A percentile compares a stretch with the other conserved stretches of the same genome.
phyloP scores from a whole-genome alignment of 2,797 vertebrate species.

The Sebastes iracundus region DNA sequence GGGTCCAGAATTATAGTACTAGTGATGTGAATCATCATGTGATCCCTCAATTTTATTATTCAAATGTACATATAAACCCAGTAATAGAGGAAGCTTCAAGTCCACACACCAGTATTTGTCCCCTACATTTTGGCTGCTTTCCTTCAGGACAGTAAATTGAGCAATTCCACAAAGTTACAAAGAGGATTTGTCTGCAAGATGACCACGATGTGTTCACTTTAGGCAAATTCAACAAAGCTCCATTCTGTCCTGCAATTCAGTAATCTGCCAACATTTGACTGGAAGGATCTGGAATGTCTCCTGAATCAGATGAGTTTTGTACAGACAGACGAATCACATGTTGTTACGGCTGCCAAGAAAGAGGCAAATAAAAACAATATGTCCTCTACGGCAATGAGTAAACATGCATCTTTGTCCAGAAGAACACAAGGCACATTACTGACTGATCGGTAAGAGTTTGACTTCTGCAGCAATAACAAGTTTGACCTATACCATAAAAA shows the following conservation, averaged over 20 bases:
- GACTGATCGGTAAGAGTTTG: not conserved
- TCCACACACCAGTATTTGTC: not conserved
- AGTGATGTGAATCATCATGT: not conserved
- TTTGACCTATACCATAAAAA: not conserved
- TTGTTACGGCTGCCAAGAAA: constrained; percentile 20
- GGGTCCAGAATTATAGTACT: not conserved
- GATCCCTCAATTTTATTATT: not conserved
- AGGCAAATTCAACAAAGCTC: constrained; percentile 37
- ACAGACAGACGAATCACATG: constrained; percentile 50
- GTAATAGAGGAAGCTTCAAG: not conserved
- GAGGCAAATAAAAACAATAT: constrained; percentile 3
- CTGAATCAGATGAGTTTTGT: constrained; percentile 41
- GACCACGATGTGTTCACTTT: constrained; percentile 6
- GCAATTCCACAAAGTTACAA: not conserved
- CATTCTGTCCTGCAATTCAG: constrained; percentile 53
- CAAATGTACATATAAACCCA: not conserved
- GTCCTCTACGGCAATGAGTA: not conserved
- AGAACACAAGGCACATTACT: constrained; percentile 4
- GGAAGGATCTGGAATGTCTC: constrained; percentile 57
- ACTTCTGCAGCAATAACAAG: not conserved
- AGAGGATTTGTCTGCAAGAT: constrained; percentile 11
- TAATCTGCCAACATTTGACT: constrained; percentile 40
- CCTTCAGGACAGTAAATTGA: not conserved
- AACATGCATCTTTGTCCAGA: constrained; percentile 1
- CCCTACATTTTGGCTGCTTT: not conserved